Percentiles rank a stretch among this genome's conserved stretches.
These are phyloP conservation scores for Hemichromis elongatus DNA, from an alignment of 2,113 vertebrate species.

Conservation along the genomic window DNA sequence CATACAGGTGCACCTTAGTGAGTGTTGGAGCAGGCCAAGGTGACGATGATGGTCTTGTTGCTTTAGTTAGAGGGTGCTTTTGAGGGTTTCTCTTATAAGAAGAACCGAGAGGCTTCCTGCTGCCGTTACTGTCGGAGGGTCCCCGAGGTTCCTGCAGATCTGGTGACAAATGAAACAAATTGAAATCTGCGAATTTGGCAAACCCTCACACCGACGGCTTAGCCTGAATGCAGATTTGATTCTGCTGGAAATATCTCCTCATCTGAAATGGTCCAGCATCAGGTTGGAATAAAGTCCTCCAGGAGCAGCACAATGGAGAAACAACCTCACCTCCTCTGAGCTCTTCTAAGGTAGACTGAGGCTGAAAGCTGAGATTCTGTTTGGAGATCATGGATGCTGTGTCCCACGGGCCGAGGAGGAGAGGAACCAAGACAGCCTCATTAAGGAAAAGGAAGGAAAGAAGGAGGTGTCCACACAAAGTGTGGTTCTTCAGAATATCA, in stretches of 20 bases:
- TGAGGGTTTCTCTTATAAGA: background rate
- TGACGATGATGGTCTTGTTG: background rate
- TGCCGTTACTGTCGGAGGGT: background rate
- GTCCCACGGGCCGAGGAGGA: background rate
- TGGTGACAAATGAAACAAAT: background rate
- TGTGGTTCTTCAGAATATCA: background rate
- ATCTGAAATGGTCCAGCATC: fast-evolving
- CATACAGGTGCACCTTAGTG: background rate
- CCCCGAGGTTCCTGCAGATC: background rate
- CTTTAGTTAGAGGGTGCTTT: background rate
- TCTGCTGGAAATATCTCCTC: background rate
- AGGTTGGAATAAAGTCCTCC: background rate
- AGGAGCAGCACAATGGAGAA: background rate
- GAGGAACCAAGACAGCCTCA: background rate
- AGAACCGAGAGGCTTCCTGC: background rate
- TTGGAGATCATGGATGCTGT: background rate
- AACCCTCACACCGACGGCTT: fast-evolving
- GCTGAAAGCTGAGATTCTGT: background rate
- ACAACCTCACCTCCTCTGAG: background rate
- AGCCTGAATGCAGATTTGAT: background rate
- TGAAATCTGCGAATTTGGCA: background rate
- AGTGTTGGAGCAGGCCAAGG: background rate
- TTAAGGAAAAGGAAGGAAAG: background rate
- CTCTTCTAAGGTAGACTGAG: background rate
- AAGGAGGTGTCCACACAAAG: background rate